Evolutionary conservation across 2,888 invertebrate genomes (phyloP), one percentile per base, ranked within the genome.

Genomic region (Deilephila porcellus): DNA sequence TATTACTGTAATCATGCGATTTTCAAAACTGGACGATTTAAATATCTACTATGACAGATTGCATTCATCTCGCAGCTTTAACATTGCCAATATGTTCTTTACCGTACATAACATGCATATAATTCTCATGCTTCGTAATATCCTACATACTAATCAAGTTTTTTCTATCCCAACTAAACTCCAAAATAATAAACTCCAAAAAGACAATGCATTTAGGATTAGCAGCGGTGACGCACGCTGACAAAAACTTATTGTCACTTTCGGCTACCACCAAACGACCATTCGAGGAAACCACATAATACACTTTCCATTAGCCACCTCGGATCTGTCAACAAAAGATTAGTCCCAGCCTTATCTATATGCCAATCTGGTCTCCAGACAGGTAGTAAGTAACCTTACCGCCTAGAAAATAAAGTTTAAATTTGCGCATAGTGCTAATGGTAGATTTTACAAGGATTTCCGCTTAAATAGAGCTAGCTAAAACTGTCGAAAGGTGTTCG

Each of bases 291-390:
- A 86, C 84, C 86, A 76, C 85, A 81, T 80, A 85, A 78, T 76
- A 80, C 85, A 83, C 86, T 84, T 83, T 81, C 83, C 81, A 78
- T 76, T 79, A 83, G 80, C 82, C 88, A 88, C 89, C 88, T 91
- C 85, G 80, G 83, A 85, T 86, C 88, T 90, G 90, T 91, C 93
- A 93, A 93, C 93, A 93, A 93, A 91, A 92, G 93, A 93, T 93
- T 93, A 94, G 91, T 90, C 88, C 81, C 87, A 88, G 86, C 78
- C 70, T 72, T 74, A 74, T 74, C 74, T 71, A 37, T 19, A 59
- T 70, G 60, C 70, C 63, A 71, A 64, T 53, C 7, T n/a, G 53
- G 11, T 25, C 56, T 34, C 11, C 37, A 25, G 25, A 3, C 60
- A 60, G 60, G 25, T 45, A 25, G 25, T 45, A 60, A 37, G 70